Conservation (phyloP, 2,888 invertebrate species). For the Drosophila parthenogenetica region DNA sequence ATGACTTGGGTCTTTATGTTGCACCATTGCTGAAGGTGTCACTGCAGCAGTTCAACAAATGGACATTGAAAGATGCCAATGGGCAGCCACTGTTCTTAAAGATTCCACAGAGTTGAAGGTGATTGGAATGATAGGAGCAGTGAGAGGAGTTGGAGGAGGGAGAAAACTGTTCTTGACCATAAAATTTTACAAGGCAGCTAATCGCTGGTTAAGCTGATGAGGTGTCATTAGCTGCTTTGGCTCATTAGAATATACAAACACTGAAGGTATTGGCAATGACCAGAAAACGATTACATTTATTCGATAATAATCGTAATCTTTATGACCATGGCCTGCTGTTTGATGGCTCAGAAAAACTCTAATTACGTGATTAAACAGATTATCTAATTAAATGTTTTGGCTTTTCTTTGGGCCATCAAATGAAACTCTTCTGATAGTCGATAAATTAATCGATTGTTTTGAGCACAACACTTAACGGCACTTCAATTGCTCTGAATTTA, state of each 20-base stretch:
- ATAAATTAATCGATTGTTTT: background rate
- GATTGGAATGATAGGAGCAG: background rate
- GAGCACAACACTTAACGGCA: background rate
- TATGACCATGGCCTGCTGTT: constrained; percentile 14
- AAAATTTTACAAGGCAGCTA: constrained; percentile 46
- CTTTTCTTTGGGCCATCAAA: background rate
- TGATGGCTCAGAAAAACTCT: background rate
- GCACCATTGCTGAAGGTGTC: constrained; percentile 57
- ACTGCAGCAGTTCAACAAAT: constrained; percentile 66
- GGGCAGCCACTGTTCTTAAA: constrained; percentile 23
- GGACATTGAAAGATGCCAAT: constrained; percentile 42
- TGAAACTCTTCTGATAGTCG: background rate
- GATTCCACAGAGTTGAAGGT: background rate
- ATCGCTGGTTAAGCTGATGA: constrained; percentile 49
- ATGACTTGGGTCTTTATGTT: constrained; percentile 24
- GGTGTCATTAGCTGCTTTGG: constrained; percentile 42
- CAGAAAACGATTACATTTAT: constrained; percentile 36
- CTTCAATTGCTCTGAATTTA: background rate
- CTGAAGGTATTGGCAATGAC: constrained; percentile 5
- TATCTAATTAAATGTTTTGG: background rate
- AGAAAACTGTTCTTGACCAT: constrained; percentile 29
- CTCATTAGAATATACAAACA: constrained; percentile 37
- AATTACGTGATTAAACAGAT: background rate
- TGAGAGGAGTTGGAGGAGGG: background rate
- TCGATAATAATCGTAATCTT: constrained; percentile 27